Percentiles rank a stretch among this genome's conserved stretches.
These are phyloP conservation scores for Ophion ventricosus DNA, from an alignment of 2,888 invertebrate genomes.

Conservation along the genomic window DNA sequence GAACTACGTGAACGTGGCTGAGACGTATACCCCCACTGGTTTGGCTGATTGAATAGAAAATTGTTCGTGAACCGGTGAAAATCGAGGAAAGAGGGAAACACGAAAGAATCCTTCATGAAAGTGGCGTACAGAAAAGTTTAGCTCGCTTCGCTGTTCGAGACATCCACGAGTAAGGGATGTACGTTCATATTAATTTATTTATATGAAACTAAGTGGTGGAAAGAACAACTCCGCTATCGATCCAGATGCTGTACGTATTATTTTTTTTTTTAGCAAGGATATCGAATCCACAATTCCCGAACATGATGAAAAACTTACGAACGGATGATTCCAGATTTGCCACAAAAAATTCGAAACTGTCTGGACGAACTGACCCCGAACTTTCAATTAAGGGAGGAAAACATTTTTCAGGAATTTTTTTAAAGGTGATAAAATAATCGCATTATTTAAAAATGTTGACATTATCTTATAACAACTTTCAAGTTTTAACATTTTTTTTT, in stretches of 20 bases:
- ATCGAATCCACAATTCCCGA: neutral
- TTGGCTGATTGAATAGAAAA: slow-evolving; percentile 3
- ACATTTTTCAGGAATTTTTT: too few species aligned
- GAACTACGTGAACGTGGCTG: slow-evolving; percentile 9
- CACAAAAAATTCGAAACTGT: neutral
- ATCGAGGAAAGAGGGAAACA: neutral
- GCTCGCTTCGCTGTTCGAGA: neutral
- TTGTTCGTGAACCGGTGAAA: neutral
- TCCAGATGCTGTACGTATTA: neutral
- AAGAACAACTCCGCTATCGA: neutral
- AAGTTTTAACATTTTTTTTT: too few species aligned
- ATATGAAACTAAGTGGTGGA: neutral
- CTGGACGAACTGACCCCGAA: neutral
- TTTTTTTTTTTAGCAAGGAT: neutral
- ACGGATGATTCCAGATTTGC: neutral
- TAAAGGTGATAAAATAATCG: too few species aligned
- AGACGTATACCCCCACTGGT: slow-evolving; percentile 3
- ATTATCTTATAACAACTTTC: too few species aligned
- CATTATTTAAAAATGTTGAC: too few species aligned
- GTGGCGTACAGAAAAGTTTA: slow-evolving; percentile 7
- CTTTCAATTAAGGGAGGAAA: too few species aligned
- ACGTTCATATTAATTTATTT: slow-evolving; percentile 13
- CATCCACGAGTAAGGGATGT: neutral
- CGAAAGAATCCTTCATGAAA: neutral
- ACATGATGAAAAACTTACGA: neutral